Conservation (phyloP, 1,140 invertebrate species). For the Ceratosolen fusciceps region DNA sequence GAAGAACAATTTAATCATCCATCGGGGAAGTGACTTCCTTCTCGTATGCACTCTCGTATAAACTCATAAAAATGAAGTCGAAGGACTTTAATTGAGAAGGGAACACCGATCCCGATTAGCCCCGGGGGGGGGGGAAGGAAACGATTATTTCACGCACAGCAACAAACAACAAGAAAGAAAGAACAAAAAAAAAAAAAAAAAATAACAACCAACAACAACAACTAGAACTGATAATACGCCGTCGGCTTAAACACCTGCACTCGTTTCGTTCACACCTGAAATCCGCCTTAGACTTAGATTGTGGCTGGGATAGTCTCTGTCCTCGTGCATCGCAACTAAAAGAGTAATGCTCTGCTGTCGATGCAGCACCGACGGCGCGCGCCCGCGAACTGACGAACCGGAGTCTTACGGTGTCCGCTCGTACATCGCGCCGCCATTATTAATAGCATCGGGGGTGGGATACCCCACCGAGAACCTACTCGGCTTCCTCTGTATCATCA, state of each 20-base stretch:
- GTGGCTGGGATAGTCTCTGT: not conserved
- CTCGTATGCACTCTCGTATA: too few species aligned
- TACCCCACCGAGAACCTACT: not conserved
- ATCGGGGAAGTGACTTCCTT: too few species aligned
- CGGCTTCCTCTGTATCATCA: not conserved
- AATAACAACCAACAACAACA: not conserved
- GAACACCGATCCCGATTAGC: too few species aligned
- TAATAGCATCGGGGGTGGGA: conserved; percentile 2
- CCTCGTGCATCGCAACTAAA: not conserved
- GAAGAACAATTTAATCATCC: too few species aligned
- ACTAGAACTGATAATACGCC: not conserved
- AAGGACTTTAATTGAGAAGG: too few species aligned
- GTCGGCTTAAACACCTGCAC: not conserved
- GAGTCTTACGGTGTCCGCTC: not conserved
- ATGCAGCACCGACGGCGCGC: not conserved
- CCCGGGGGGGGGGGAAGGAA: too few species aligned
- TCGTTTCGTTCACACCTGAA: not conserved
- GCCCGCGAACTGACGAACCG: not conserved
- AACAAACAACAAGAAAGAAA: not conserved
- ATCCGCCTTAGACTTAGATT: not conserved
- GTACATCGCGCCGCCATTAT: not conserved
- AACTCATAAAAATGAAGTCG: too few species aligned
- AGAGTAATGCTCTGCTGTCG: not conserved
- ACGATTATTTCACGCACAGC: not conserved
- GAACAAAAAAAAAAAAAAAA: too few species aligned